Conservation (phyloP, 1,140 invertebrate genomes). For the Drosophila prosaltans region DNA sequence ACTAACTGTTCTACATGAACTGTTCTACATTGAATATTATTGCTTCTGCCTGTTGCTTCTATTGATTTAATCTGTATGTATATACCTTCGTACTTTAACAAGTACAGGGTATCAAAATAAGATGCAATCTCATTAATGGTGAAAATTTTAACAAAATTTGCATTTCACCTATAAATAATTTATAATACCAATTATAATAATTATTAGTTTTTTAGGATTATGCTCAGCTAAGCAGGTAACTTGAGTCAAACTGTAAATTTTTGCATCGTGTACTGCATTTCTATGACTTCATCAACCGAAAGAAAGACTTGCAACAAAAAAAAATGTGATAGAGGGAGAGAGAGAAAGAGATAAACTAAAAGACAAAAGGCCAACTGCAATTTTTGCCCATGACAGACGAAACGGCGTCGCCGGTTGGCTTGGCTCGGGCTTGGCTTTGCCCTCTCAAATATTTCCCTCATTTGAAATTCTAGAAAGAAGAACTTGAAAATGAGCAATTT, state of each 20-base stretch:
- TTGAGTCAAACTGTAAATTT: conserved; percentile 4
- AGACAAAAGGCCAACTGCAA: conserved; percentile 32
- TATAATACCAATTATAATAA: conserved; percentile 1
- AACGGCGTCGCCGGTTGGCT: conserved; percentile 45
- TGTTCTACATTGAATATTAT: too few relatives aligned
- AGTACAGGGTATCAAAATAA: not conserved
- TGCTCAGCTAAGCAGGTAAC: conserved; percentile 19
- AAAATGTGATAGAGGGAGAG: not conserved
- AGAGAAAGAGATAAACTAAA: not conserved
- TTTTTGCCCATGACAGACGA: conserved; percentile 42
- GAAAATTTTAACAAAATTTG: not conserved
- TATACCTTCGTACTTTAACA: not conserved
- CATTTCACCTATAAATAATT: not conserved
- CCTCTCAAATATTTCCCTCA: conserved; percentile 25
- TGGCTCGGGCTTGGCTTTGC: not conserved
- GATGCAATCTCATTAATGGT: not conserved
- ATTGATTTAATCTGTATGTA: too few relatives aligned
- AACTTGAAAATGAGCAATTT: conserved; percentile 64
- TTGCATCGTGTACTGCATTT: conserved; percentile 24
- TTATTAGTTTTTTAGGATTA: conserved; percentile 29
- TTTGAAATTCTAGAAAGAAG: conserved; percentile 62
- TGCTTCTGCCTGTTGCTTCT: too few relatives aligned
- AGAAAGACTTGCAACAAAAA: conserved; percentile 1
- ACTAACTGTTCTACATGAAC: too few relatives aligned
- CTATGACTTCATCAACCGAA: conserved; percentile 53